A percentile compares a stretch with the other conserved stretches of the same genome.
Conservation (phyloP, 2,797 vertebrate species). For the Heterohyrax brucei region DNA sequence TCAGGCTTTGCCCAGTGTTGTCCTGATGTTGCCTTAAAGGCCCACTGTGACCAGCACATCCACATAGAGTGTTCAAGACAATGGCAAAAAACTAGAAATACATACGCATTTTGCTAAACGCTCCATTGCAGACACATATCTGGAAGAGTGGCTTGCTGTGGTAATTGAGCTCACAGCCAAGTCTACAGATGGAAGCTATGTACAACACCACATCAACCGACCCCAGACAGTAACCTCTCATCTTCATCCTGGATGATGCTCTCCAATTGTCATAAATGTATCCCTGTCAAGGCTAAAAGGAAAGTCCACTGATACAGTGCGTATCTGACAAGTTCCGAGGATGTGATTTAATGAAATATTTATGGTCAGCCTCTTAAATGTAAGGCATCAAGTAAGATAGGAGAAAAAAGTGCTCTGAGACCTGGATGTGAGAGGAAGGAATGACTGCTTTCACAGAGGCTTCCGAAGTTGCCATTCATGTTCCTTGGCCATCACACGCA, state of each 20-base stretch:
- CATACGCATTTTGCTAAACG: neutral
- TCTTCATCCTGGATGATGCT: neutral
- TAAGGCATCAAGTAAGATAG: neutral
- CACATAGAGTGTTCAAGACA: constrained; percentile 69
- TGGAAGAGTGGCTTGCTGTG: neutral
- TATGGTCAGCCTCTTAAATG: neutral
- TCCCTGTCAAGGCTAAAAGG: constrained; percentile 43
- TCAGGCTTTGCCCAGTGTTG: constrained; percentile 84
- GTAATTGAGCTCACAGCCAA: constrained; percentile 47
- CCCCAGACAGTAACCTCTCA: neutral
- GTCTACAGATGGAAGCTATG: neutral
- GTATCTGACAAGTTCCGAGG: neutral
- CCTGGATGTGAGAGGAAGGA: neutral
- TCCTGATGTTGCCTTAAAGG: constrained; percentile 88
- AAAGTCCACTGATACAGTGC: neutral
- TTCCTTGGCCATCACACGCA: neutral
- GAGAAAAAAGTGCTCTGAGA: constrained; percentile 35
- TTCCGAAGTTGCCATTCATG: neutral
- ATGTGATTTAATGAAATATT: constrained; percentile 51
- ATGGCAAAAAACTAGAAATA: constrained; percentile 66
- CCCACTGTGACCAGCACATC: constrained; percentile 72
- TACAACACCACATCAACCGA: neutral
- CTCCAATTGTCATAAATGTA: neutral
- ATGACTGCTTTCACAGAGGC: neutral
- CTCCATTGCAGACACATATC: neutral